These are phyloP conservation scores for Holacanthella duospinosa DNA, from an alignment of 2,888 invertebrate genomes.

Conservation along the genomic window DNA sequence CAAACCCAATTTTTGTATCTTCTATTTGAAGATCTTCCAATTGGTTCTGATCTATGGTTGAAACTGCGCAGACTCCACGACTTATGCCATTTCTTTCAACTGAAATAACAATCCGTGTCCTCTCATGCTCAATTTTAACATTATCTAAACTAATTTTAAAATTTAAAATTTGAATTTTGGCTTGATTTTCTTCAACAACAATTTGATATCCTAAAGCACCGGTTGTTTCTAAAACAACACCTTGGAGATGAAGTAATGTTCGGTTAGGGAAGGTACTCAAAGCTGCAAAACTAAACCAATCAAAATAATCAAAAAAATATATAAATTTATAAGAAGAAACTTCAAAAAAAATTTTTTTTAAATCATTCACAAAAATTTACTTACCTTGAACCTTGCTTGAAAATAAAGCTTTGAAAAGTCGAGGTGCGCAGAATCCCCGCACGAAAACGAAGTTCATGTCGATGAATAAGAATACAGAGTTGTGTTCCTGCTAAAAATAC, in stretches of 20 bases:
- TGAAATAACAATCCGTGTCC: not conserved
- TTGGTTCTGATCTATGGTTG: not conserved
- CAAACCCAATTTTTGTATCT: not conserved
- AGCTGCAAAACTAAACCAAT: too few relatives aligned
- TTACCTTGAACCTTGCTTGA: not conserved
- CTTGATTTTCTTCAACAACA: not conserved
- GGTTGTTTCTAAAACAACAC: not conserved
- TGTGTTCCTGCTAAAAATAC: not conserved
- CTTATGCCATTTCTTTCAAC: not conserved
- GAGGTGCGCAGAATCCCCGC: not conserved
- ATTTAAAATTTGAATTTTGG: not conserved
- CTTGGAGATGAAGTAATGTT: not conserved
- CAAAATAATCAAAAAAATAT: not conserved
- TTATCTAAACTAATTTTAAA: not conserved
- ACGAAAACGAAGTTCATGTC: not conserved
- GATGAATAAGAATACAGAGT: not conserved
- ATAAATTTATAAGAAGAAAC: too few relatives aligned
- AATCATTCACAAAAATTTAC: not conserved
- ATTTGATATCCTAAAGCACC: not conserved
- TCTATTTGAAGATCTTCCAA: not conserved
- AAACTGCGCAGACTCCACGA: not conserved
- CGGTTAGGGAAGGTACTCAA: too few relatives aligned
- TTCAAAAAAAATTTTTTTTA: too few relatives aligned
- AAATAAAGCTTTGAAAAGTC: not conserved
- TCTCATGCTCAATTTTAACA: not conserved